These are phyloP conservation scores for Eudyptes chrysolophus DNA, from an alignment of 2,113 vertebrate genomes.

Conservation along the genomic window DNA sequence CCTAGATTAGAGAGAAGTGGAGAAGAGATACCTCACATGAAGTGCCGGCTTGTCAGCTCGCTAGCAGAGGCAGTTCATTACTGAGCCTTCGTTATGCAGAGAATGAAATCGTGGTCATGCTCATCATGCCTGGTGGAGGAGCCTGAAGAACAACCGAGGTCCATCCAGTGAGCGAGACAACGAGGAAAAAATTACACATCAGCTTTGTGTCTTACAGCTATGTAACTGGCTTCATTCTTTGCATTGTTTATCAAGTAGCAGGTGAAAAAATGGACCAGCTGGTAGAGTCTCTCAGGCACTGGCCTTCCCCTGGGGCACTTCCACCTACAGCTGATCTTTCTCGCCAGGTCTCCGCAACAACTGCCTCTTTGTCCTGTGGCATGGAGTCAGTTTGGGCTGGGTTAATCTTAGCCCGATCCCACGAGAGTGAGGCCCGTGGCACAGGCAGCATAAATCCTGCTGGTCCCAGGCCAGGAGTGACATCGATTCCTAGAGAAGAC, in stretches of 20 bases:
- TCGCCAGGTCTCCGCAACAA: neutral
- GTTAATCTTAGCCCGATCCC: neutral
- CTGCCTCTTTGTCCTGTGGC: neutral
- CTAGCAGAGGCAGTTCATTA: neutral
- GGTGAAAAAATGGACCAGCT: neutral
- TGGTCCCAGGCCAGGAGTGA: neutral
- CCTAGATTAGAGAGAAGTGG: neutral
- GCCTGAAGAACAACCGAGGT: neutral
- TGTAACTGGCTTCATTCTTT: neutral
- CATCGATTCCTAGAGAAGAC: neutral
- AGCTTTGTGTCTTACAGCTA: neutral
- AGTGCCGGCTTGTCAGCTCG: rapidly evolving
- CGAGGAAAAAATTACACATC: rapidly evolving
- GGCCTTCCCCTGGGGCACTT: neutral
- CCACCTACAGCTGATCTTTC: neutral
- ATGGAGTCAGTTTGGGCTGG: rapidly evolving
- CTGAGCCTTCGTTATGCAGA: neutral
- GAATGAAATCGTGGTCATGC: neutral
- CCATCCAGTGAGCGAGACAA: rapidly evolving
- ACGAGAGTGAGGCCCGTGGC: rapidly evolving
- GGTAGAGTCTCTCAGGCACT: neutral
- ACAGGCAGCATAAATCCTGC: neutral
- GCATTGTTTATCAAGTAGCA: neutral
- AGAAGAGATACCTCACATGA: neutral
- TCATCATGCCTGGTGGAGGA: neutral